Conservation (phyloP, 1,140 invertebrate species). For the Brachystomella parvula region DNA sequence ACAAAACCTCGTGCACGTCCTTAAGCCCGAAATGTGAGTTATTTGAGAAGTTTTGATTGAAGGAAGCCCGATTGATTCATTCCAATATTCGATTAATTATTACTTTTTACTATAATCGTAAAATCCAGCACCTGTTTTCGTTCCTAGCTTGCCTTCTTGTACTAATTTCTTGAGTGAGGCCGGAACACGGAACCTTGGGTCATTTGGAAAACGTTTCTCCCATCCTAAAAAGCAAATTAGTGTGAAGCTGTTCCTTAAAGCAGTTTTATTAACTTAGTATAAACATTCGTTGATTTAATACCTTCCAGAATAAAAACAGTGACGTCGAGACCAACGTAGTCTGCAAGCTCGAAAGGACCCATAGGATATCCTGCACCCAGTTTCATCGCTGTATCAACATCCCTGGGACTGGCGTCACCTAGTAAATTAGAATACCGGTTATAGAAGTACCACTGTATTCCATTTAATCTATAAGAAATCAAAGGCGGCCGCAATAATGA, state of each 20-base stretch:
- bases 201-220: constrained; percentile 67
- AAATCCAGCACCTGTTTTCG: constrained; percentile 78
- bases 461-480: neutral
- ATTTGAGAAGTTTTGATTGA: too few species aligned
- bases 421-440: constrained; percentile 25
- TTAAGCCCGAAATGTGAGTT: too few species aligned
- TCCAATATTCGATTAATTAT: neutral
- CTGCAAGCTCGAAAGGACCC: constrained; percentile 71
- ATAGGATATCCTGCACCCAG: constrained; percentile 74
- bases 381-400: constrained; percentile 82
- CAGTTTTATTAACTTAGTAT: neutral
- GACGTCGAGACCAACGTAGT: constrained; percentile 68
- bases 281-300: constrained; percentile 12
- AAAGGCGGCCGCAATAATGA: neutral
- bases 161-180: constrained; percentile 63
- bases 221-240: constrained; percentile 51
- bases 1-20: too few species aligned
- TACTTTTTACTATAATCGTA: constrained; percentile 56
- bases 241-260: neutral
- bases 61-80: neutral
- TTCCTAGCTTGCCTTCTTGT: constrained; percentile 67
- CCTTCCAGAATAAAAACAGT: constrained; percentile 27
- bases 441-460: neutral
- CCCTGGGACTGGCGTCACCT: constrained; percentile 60
- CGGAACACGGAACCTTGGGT: constrained; percentile 62